Evolutionary conservation across 2,888 invertebrate genomes (phyloP), one percentile per base, ranked within the genome.

Genomic region (Tiliacea citrago): DNA sequence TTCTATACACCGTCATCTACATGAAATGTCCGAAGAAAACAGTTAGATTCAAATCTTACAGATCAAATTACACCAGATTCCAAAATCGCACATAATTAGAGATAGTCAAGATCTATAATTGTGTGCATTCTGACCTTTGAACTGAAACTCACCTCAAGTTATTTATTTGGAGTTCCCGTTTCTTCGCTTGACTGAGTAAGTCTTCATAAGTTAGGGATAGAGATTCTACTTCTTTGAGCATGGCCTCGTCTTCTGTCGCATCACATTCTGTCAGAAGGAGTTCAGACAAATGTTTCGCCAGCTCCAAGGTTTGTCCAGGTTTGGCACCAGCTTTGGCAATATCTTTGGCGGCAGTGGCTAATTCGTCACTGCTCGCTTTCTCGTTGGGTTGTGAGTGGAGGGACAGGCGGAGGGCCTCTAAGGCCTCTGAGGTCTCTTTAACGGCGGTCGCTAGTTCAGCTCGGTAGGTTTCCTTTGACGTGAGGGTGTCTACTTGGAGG

Each of bases 401-500:
- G 0, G 97, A 96, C n/a, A 94, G 96, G 91, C 98, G 97, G 39
- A 98, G 94, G 13, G 97, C 96, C 71, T 97, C 97, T 7, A 98
- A 94, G 79, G 98, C 97, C 12, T 96, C 96, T 66, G 97, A 97
- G 83, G 98, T 98, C 90, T 99, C 98, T 61, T 94, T 95, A 8
- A 98, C 96, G 0, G 98, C 98, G 7, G 97, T 97, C 58, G 97
- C 96, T 55, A 99, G 93, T 92, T 99, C 98, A 86, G 97, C 97
- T 72, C 97, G 94, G 90, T 98, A 99, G 0, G 98, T 98, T 90
- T 98, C 98, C 92, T 98, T 98, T 8, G 98, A 98, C 60, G 98
- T 98, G 58, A 98, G 93, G 0, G 98, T 99, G 90, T 98, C 97
- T 2, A 98, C 98, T 96, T 99, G 98, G 9, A 98, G 97, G 0